Percentiles rank a stretch among this genome's conserved stretches.
These are phyloP conservation scores for Bolinopsis microptera DNA, from an alignment of 37 sponge, comb jelly and placozoan species.

Conservation along the genomic window DNA sequence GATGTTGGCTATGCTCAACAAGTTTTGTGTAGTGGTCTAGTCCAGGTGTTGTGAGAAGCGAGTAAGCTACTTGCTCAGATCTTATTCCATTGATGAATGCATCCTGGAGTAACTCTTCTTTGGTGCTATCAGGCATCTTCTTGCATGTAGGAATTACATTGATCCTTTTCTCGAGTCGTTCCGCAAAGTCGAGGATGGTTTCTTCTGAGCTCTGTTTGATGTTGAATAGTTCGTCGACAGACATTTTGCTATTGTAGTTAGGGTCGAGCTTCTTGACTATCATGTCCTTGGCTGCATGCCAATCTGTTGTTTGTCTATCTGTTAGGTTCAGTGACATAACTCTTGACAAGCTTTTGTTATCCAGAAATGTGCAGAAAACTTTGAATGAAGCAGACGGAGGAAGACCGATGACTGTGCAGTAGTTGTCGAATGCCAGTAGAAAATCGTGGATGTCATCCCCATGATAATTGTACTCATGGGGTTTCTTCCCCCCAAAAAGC, in stretches of 20 bases:
- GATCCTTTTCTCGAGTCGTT: not conserved
- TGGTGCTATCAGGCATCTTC: not conserved
- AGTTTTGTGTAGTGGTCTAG: not conserved
- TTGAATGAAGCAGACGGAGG: not conserved
- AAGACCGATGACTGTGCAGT: not conserved
- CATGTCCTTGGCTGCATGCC: not conserved
- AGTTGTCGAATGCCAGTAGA: not conserved
- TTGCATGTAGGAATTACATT: not conserved
- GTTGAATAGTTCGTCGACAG: not conserved
- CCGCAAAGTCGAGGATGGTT: not conserved
- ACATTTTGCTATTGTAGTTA: not conserved
- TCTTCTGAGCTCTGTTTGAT: not conserved
- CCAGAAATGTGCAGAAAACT: not conserved
- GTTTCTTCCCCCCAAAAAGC: not conserved
- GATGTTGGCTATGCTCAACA: not conserved
- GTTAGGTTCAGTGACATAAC: not conserved
- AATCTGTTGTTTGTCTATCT: not conserved
- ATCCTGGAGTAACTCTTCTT: not conserved
- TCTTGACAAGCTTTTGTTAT: not conserved
- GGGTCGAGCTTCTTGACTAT: not conserved
- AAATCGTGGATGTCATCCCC: not conserved
- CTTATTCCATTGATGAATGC: not conserved
- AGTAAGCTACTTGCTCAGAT: not conserved
- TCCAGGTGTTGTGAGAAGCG: not conserved
- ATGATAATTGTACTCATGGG: not conserved